Conservation (phyloP, 2,888 invertebrate genomes). For the Philhelius pedissequus region DNA sequence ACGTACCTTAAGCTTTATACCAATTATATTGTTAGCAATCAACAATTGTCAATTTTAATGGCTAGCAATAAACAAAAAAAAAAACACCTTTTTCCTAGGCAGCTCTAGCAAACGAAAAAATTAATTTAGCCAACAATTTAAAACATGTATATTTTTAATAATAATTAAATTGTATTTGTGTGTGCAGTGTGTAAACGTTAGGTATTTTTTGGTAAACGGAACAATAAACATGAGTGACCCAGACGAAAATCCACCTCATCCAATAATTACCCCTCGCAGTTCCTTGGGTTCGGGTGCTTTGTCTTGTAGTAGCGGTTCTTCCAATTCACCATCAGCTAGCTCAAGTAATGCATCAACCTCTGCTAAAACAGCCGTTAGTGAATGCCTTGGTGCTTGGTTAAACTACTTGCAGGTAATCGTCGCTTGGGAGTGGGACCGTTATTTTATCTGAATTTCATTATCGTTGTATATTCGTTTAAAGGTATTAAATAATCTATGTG, state of each 20-base stretch:
- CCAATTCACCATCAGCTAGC: slow-evolving; percentile 72
- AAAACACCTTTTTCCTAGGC: slow-evolving; percentile 20
- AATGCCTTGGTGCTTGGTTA: slow-evolving; percentile 74
- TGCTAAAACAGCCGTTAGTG: slow-evolving; percentile 73
- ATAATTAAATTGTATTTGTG: slow-evolving; percentile 32
- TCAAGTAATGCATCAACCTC: slow-evolving; percentile 72
- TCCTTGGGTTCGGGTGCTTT: slow-evolving; percentile 70
- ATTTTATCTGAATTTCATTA: neutral
- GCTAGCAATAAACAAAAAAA: slow-evolving; percentile 31
- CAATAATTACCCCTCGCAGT: slow-evolving; percentile 70
- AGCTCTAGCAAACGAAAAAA: neutral
- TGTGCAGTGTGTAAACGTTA: neutral
- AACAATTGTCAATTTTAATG: slow-evolving; percentile 48
- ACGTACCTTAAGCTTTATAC: too few relatives aligned
- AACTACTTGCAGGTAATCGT: slow-evolving; percentile 72
- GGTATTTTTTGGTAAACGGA: neutral
- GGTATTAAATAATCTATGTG: slow-evolving; percentile 83
- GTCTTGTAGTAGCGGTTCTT: slow-evolving; percentile 70
- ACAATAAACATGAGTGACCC: slow-evolving; percentile 70
- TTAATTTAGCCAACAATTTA: neutral
- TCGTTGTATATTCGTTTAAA: slow-evolving; percentile 70
- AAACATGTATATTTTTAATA: slow-evolving; percentile 26
- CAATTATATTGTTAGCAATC: too few relatives aligned
- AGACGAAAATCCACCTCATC: slow-evolving; percentile 68
- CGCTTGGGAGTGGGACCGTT: neutral